A percentile compares a stretch with the other conserved stretches of the same genome.
Evolutionary conservation across 1,140 invertebrate species (phyloP).

Genomic region (Drosophila kurseongensis): DNA sequence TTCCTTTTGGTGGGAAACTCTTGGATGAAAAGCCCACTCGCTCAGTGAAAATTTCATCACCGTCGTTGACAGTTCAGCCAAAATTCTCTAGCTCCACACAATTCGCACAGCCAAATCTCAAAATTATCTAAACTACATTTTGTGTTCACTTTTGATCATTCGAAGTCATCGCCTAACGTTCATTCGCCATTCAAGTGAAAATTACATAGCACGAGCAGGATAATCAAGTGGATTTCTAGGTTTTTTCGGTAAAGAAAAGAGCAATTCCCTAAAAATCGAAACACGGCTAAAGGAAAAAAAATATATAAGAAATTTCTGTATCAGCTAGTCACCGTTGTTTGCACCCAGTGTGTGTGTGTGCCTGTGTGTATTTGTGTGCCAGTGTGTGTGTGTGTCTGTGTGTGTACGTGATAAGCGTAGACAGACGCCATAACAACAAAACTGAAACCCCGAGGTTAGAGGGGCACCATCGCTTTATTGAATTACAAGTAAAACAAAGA

Average conservation of each 20-base stretch:
- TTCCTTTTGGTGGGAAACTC: conserved; percentile 72
- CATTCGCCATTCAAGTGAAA: conserved; percentile 7
- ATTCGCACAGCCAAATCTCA: conserved; percentile 50
- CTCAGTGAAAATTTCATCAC: conserved; percentile 84
- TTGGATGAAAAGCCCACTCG: conserved; percentile 58
- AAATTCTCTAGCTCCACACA: conserved; percentile 52
- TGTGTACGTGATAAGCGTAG: conserved; percentile 73
- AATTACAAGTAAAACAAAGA: conserved; percentile 78
- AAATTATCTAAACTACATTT: conserved; percentile 44
- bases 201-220: neutral
- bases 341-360: conserved; percentile 23
- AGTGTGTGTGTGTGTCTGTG: conserved; percentile 26
- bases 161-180: conserved; percentile 12
- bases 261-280: conserved; percentile 70
- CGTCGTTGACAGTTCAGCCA: conserved; percentile 76
- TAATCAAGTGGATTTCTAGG: conserved; percentile 16
- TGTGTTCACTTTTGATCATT: conserved; percentile 36
- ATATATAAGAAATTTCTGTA: conserved; percentile 72
- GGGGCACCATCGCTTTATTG: conserved; percentile 59
- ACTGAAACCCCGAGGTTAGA: conserved; percentile 33
- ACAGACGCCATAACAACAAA: conserved; percentile 75
- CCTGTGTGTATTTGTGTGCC: conserved; percentile 25
- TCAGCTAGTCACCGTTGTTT: conserved; percentile 65
- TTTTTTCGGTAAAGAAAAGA: conserved; percentile 27
- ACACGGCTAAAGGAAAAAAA: conserved; percentile 57